Base-by-base conservation (phyloP, 2,797 vertebrate species). In the Prunella strophiata region DNA sequence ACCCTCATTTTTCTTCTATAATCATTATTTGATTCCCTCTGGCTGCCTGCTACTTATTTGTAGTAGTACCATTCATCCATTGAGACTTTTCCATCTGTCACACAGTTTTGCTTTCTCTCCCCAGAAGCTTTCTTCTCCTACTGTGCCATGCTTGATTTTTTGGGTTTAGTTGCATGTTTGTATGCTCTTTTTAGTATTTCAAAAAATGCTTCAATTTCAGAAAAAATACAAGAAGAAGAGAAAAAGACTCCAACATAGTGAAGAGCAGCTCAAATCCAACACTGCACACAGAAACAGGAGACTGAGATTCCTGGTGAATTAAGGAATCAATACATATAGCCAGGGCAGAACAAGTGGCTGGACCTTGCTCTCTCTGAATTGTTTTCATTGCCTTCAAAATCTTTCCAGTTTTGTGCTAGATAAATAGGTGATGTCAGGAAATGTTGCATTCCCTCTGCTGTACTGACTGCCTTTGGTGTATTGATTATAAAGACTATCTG, bases 81-180 rank as follows among this genome's bases (percentile, higher is more conserved):
- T 98, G 98, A 98, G 98, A 98, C 98, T 98, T 98, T 99, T 98
- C 98, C 98, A 98, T 98, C 98, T 98, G 97, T 98, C 98, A 98
- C 98, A 98, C 98, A 98, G 98, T 97, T 98, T 97, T 97, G 88
- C 97, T 98, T 97, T 97, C 92, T 97, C 97, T 98, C 97, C 97
- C 98, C 96, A 97, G 98, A 98, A 98, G 97, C 97, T 97, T 96
- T 97, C 95, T 97, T 97, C 96, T 97, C 97, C 97, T 97, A 96
- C 97, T 97, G 98, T 97, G 98, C 96, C 65, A 89, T 97, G 95
- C 97, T 97, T 98, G 97, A 97, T 97, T 97, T 98, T 96, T 80
- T 95, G 96, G 96, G 87, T 92, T 97, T 96, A 95, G 95, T 96
- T 97, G 88, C 40, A 48, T 97, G 95, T 95, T 96, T 95, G 84